Percentiles rank a stretch among this genome's conserved stretches.
These are phyloP conservation scores for Aphaenogaster ashmeadi DNA, from an alignment of 1,140 invertebrate genomes.

Conservation along the genomic window DNA sequence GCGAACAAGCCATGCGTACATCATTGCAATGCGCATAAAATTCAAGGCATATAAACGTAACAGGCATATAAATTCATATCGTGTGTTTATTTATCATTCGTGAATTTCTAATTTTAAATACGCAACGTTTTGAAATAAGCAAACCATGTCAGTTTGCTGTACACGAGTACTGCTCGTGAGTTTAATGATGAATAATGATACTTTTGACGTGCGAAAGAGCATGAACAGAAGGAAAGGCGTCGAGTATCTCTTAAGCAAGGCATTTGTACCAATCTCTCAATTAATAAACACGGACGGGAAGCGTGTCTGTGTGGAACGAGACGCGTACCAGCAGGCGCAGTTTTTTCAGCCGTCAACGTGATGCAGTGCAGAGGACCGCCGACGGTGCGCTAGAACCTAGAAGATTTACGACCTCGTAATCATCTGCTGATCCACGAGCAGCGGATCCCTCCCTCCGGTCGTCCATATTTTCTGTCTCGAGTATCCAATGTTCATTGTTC, in stretches of 20 bases:
- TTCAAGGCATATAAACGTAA: background rate
- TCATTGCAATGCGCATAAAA: background rate
- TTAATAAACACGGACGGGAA: conserved; percentile 67
- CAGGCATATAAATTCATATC: background rate
- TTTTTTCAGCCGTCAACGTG: conserved; percentile 70
- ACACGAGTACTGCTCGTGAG: background rate
- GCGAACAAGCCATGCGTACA: background rate
- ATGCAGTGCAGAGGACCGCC: conserved; percentile 72
- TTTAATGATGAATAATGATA: conserved; percentile 7
- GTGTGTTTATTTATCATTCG: background rate
- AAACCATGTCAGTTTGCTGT: background rate
- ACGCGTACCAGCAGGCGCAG: conserved; percentile 40
- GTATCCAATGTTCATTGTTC: conserved; percentile 78
- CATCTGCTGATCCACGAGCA: conserved; percentile 79
- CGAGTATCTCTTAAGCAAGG: conserved; percentile 34
- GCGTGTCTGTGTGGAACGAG: background rate
- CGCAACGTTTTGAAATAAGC: background rate
- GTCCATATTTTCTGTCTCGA: conserved; percentile 78
- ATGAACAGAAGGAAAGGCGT: background rate
- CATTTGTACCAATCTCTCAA: conserved; percentile 67
- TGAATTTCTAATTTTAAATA: background rate
- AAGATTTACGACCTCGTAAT: conserved; percentile 81
- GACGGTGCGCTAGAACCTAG: conserved; percentile 61
- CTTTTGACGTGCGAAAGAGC: conserved; percentile 18
- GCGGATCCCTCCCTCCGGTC: conserved; percentile 53